Base-by-base conservation (phyloP, 2,113 vertebrate genomes). In the Heloderma charlesbogerti region DNA sequence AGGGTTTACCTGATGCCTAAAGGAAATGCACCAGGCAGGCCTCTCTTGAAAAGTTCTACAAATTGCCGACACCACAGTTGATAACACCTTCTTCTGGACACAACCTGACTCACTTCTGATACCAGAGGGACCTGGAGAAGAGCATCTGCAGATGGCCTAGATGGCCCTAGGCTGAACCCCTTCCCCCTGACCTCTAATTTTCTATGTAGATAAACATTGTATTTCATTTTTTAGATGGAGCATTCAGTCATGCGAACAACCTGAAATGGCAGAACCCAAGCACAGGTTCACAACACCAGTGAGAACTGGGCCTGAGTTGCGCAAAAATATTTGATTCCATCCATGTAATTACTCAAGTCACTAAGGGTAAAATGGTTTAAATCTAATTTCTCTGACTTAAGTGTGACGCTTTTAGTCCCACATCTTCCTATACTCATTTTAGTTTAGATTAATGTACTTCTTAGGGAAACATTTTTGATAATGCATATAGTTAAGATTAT, bases 381-480 rank as follows among this genome's bases (percentile, higher is more conserved):
- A 84, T 67, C 27, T 31, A 43, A 67, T 20, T 48, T 48, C 43
- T 45, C 16, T 71, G 6, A 45, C 15, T 85, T 27, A 48, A 69
- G 16, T 48, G 43, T 34, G 43, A 85, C 9, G 40, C 27, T 31
- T 27, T 67, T 43, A 43, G 66, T 85, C 5, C 27, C 27, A 48
- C 25, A 71, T 34, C 6, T 71, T 48, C 63, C 4, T 25, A 45
- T 67, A 63, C 7, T 4, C 27, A 71, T 7, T 71, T 85, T 48
- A 88, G 54, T 2, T 86, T 66, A 79, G 0, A 16, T 81, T 92
- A 45, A 69, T 45, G 31, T 74, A 0, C 4, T 86, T 90, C 34
- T 43, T 31, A 94, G 51, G 63, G 87, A 78, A 40, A 60, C 69
- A 5, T 90, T 94, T 88, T 91, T 4, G 22, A 31, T 79, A 79